A percentile compares a stretch with the other conserved stretches of the same genome.
Evolutionary conservation across 2,113 vertebrate species (phyloP).

Genomic region (Merops nubicus): DNA sequence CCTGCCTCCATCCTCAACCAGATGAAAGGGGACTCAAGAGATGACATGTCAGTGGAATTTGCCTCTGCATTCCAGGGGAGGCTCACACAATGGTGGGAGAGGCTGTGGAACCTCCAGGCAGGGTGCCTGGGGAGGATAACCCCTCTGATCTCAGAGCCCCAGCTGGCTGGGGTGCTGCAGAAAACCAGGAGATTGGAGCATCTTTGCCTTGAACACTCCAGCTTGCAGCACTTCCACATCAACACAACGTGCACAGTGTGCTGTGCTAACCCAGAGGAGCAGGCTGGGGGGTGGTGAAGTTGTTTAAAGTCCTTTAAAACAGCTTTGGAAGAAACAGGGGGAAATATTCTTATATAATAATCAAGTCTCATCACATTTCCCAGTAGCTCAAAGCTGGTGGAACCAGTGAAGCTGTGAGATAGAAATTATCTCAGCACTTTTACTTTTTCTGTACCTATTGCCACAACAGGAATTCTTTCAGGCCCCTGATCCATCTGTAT

Average conservation of each 20-base stretch:
- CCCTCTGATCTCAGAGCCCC: not conserved
- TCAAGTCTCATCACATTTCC: not conserved
- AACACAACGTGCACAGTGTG: rapidly evolving
- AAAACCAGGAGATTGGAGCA: not conserved
- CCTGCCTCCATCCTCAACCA: not conserved
- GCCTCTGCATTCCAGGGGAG: not conserved
- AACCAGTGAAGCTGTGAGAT: not conserved
- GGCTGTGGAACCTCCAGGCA: rapidly evolving
- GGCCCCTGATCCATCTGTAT: not conserved
- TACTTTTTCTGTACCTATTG: not conserved
- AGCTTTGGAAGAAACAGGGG: not conserved
- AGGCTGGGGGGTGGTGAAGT: not conserved
- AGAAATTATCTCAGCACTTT: not conserved
- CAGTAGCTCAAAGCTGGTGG: not conserved
- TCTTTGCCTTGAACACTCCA: not conserved
- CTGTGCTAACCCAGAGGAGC: not conserved
- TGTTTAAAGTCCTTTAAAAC: not conserved
- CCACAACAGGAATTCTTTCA: not conserved
- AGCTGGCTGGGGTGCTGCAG: not conserved
- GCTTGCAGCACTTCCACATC: not conserved
- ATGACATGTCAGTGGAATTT: conserved; percentile 5
- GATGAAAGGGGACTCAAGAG: conserved; percentile 56
- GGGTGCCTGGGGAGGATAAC: not conserved
- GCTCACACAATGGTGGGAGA: not conserved
- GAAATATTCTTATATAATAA: not conserved